phyloP scores from a whole-genome alignment of 1,140 invertebrate species.

The Gryllus bimaculatus region DNA sequence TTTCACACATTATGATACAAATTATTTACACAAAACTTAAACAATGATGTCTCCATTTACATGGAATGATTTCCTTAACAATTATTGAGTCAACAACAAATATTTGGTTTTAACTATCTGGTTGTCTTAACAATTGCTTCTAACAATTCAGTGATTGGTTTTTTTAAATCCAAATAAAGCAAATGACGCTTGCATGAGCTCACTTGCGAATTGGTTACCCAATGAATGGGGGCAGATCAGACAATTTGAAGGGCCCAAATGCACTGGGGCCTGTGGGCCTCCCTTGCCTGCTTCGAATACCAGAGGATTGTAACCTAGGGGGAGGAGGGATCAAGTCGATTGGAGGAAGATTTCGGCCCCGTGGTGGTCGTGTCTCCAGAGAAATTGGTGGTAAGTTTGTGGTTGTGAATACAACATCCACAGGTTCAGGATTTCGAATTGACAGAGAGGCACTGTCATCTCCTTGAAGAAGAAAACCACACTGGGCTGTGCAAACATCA shows the following conservation, averaged over 20 bases:
- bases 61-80: neutral
- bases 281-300: neutral
- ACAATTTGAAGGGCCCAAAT: constrained; percentile 32
- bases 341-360: neutral
- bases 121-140: neutral
- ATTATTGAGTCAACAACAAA: neutral
- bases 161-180: no score
- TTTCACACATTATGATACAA: neutral
- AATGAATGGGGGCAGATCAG: constrained; percentile 53
- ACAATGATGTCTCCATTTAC: neutral
- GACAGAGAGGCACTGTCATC: constrained; percentile 29
- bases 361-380: constrained; percentile 25
- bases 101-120: neutral
- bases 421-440: constrained; percentile 25
- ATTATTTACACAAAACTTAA: neutral
- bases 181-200: no score
- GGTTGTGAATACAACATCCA: constrained; percentile 39
- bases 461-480: constrained; percentile 50
- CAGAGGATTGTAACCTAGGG: neutral
- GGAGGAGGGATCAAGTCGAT: neutral
- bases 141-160: neutral
- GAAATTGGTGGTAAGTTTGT: neutral
- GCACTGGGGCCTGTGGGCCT: neutral
- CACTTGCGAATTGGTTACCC: constrained; percentile 29
- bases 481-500: constrained; percentile 83